These are phyloP conservation scores for Pavo muticus DNA, from an alignment of 2,113 vertebrate genomes.

Conservation along the genomic window DNA sequence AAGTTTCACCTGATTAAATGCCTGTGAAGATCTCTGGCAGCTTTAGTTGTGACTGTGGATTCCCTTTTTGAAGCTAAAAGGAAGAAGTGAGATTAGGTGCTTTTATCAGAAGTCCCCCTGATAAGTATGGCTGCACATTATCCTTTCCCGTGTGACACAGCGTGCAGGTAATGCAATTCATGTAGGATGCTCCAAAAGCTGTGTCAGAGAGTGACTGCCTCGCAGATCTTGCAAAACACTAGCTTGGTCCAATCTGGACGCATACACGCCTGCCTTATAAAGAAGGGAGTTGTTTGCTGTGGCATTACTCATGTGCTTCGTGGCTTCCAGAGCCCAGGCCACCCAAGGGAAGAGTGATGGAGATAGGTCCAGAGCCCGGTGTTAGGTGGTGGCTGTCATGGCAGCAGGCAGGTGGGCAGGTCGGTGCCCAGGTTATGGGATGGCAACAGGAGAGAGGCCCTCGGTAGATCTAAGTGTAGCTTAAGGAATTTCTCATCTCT, in stretches of 20 bases:
- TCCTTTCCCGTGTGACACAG: neutral
- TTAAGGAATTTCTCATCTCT: neutral
- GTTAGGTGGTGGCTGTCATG: neutral
- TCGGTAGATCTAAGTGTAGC: neutral
- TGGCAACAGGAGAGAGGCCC: neutral
- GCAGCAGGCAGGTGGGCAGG: neutral
- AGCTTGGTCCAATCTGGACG: conserved; percentile 9
- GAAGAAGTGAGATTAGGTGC: neutral
- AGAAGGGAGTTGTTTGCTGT: conserved; percentile 44
- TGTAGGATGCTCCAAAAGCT: neutral
- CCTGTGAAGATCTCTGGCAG: neutral
- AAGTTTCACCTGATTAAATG: neutral
- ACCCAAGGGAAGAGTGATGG: neutral
- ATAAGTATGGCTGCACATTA: neutral
- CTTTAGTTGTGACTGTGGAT: neutral
- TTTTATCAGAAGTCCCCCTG: neutral
- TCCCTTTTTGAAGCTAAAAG: neutral
- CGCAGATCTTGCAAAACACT: conserved; percentile 39
- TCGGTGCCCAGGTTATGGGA: neutral
- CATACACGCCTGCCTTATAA: neutral
- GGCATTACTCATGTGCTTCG: conserved; percentile 43
- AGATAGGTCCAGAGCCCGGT: neutral
- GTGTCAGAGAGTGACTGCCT: conserved; percentile 21
- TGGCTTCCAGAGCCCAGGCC: neutral
- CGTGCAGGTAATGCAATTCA: neutral